Conservation (phyloP, 2,888 invertebrate genomes). For the Amphipoea oculea region DNA sequence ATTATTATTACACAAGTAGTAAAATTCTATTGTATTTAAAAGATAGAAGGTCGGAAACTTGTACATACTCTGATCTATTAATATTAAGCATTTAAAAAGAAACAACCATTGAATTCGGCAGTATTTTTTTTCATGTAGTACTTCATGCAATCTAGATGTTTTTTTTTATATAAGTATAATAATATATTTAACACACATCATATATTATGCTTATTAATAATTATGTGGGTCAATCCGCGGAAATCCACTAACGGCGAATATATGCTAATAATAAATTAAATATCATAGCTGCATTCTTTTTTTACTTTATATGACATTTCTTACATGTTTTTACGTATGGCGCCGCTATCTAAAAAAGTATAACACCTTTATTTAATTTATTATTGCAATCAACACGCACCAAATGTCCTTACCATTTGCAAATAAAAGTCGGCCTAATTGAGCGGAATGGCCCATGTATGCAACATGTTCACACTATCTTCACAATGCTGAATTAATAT, state of each 20-base stretch:
- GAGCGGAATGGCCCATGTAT: too few species aligned
- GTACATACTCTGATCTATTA: constrained; percentile 26
- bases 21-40: constrained; percentile 1
- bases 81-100: constrained; percentile 18
- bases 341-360: too few species aligned
- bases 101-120: constrained; percentile 9
- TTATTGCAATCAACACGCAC: too few species aligned
- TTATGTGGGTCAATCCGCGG: too few species aligned
- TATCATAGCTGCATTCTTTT: too few species aligned
- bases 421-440: too few species aligned
- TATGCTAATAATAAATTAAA: too few species aligned
- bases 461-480: neutral
- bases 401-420: too few species aligned
- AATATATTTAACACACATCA: constrained; percentile 25
- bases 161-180: neutral
- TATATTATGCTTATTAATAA: constrained; percentile 43
- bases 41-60: constrained; percentile 19
- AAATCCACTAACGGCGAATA: too few species aligned
- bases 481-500: constrained; percentile 22
- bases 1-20: constrained; percentile 12
- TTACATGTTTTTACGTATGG: too few species aligned
- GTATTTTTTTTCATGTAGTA: neutral
- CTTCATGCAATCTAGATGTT: neutral
- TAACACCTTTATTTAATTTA: too few species aligned
- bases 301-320: too few species aligned